Evolutionary conservation across 2,797 vertebrate species (phyloP), one percentile per base, ranked within the genome.

Genomic region (Xenops minutus): DNA sequence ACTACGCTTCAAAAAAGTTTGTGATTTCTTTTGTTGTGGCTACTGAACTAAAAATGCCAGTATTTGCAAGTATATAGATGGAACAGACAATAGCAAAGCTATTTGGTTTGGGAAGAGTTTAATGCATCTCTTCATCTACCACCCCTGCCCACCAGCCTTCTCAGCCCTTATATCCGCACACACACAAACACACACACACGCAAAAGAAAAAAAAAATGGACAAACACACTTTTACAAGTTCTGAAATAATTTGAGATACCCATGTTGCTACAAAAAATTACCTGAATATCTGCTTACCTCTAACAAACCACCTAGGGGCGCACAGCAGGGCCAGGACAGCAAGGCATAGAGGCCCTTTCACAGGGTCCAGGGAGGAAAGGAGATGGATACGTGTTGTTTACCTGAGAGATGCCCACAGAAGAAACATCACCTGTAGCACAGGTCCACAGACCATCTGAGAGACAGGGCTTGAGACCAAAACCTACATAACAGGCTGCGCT

Each of bases 331-430:
- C 6, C 14, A 34, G 39, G 20, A 51, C 24, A 37, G 11, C 41
- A 44, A 48, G 5, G 15, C 7, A 6, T 2, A 6, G 17, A 30
- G 17, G 20, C 14, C 14, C 9, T 18, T 75, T 10, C 51, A 18
- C 1, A 1, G 12, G 14, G 5, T 1, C 17, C 26, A 1, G 8
- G 12, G 29, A n/a, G 12, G 11, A 21, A 78, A 29, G 12, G 24
- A 62, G 24, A n/a, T 4, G 7, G 17, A n/a, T 3, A 29, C 7
- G 1, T 2, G 1, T 8, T 10, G 21, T 11, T 41, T 24, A 6
- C 9, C 44, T 14, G 11, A 46, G 34, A 75, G 14, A 27, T 0
- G 1, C 24, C 17, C 9, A 3, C 19, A 26, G 20, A 9, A 49
- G 9, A 36, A 26, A 32, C 26, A 2, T 7, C 30, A 30, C 51